Evolutionary conservation across 2,888 invertebrate genomes (phyloP).

Genomic region (Drosophila pullipes): DNA sequence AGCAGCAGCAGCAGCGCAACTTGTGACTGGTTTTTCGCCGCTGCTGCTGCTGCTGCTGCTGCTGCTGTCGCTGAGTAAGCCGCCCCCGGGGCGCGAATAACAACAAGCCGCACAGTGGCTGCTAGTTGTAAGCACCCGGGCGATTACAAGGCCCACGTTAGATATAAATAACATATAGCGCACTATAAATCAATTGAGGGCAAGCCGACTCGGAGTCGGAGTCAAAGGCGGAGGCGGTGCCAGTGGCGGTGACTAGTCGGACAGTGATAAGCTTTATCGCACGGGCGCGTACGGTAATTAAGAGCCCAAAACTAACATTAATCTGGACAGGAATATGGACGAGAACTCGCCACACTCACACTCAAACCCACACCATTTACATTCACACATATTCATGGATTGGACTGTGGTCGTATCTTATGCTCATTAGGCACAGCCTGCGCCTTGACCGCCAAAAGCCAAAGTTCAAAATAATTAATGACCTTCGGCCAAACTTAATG

Average conservation of each 20-base stretch:
- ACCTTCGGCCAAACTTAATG: conserved; percentile 82
- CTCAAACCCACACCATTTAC: conserved; percentile 4
- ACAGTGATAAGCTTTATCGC: conserved; percentile 74
- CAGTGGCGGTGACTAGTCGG: conserved; percentile 19
- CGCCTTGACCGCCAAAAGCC: conserved; percentile 66
- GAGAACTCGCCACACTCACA: conserved; percentile 22
- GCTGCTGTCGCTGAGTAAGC: conserved; percentile 44
- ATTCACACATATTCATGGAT: conserved; percentile 12
- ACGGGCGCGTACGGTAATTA: conserved; percentile 76
- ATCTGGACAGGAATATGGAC: conserved; percentile 58
- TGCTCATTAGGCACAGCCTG: conserved; percentile 79
- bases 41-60: conserved; percentile 3
- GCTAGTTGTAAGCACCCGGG: conserved; percentile 61
- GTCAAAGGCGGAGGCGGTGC: background rate
- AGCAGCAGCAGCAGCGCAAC: conserved; percentile 28
- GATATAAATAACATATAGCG: conserved; percentile 76
- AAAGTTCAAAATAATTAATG: conserved; percentile 85
- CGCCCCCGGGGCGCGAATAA: conserved; percentile 59
- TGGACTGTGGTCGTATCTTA: conserved; percentile 60
- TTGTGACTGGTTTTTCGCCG: conserved; percentile 63
- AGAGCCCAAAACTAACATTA: conserved; percentile 72
- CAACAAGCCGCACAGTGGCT: conserved; percentile 53
- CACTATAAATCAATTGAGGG: conserved; percentile 71
- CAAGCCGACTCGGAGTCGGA: background rate
- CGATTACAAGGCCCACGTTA: conserved; percentile 63